Evolutionary conservation across 1,140 invertebrate genomes (phyloP).

Genomic region (Macrocentrus cingulum): DNA sequence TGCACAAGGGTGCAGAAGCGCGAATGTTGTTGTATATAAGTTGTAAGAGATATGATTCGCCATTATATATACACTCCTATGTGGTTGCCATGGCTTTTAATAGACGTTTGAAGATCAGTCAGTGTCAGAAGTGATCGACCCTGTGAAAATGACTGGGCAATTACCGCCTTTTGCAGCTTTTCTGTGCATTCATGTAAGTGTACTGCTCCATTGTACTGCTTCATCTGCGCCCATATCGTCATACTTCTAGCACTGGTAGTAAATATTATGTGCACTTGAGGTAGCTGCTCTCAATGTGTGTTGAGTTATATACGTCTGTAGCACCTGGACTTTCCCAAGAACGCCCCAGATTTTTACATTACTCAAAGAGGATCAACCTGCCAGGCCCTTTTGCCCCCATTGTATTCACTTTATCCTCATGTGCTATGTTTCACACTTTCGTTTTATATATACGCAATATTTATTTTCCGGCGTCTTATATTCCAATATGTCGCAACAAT

Average conservation of each 20-base stretch:
- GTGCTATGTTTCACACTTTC: conserved; percentile 3
- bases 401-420: conserved; percentile 43
- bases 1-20: no score
- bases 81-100: no score
- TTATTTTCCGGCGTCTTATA: background rate
- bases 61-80: no score
- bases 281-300: background rate
- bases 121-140: conserved; percentile 19
- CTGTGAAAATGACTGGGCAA: conserved; percentile 19
- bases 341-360: conserved; percentile 60
- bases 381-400: conserved; percentile 39
- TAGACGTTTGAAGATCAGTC: conserved; percentile 16
- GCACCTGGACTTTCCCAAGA: conserved; percentile 56
- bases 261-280: conserved; percentile 9
- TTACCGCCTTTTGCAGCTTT: conserved; percentile 11
- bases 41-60: background rate
- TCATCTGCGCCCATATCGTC: conserved; percentile 1
- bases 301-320: conserved; percentile 22
- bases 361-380: conserved; percentile 59
- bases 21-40: background rate
- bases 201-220: conserved; percentile 1
- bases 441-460: background rate
- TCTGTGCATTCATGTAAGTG: background rate
- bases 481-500: background rate
- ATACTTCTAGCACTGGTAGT: background rate